Percentiles rank a stretch among this genome's conserved stretches.
These are phyloP conservation scores for Stomorhina lunata DNA, from an alignment of 2,888 invertebrate genomes.

Conservation along the genomic window DNA sequence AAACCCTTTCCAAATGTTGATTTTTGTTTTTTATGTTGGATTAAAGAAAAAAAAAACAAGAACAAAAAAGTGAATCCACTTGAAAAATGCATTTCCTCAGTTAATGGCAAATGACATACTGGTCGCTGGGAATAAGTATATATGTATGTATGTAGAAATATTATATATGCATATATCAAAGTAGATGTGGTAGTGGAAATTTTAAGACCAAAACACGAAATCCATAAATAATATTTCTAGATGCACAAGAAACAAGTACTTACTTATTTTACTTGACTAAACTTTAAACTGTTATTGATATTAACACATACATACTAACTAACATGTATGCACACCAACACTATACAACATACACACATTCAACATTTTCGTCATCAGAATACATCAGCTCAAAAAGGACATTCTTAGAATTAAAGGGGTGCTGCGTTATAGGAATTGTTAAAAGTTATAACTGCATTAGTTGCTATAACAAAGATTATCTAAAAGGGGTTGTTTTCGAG, in stretches of 20 bases:
- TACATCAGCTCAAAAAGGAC: background rate
- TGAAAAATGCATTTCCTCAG: constrained; percentile 75
- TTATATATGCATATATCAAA: too few species aligned
- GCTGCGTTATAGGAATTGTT: constrained; percentile 6
- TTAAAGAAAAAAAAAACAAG: constrained; percentile 24
- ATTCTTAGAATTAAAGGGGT: background rate
- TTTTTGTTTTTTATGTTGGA: constrained; percentile 33
- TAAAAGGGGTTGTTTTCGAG: constrained; percentile 68
- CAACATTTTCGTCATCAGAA: constrained; percentile 8
- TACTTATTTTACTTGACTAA: constrained; percentile 8
- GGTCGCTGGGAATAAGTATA: constrained; percentile 32
- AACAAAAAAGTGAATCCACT: constrained; percentile 50
- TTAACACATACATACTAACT: constrained; percentile 63
- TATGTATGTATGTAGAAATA: too few species aligned
- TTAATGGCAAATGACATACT: constrained; percentile 64
- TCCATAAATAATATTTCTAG: constrained; percentile 49
- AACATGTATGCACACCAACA: background rate
- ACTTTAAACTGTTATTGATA: constrained; percentile 76
- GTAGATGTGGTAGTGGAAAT: background rate
- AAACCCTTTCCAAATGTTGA: background rate
- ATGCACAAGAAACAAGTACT: too few species aligned
- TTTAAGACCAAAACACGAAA: background rate
- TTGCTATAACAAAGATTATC: constrained; percentile 48
- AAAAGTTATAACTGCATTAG: constrained; percentile 62
- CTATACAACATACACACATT: background rate